phyloP scores from a whole-genome alignment of 2,888 invertebrate genomes.

The Dinocampus coccinellae region DNA sequence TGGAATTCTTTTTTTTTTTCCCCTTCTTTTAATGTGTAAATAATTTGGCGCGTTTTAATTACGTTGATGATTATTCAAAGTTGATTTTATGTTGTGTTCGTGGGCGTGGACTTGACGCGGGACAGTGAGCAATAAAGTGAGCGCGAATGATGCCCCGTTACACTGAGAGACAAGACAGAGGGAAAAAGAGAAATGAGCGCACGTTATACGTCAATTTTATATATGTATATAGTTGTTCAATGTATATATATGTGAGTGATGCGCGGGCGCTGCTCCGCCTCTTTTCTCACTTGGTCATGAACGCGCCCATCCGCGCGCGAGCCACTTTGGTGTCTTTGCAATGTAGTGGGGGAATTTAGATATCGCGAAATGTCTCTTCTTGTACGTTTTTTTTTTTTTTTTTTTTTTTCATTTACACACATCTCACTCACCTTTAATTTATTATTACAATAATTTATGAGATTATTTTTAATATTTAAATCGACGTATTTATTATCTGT shows the following conservation, averaged over 20 bases:
- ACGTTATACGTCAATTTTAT: neutral
- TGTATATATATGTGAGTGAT: slow-evolving; percentile 32
- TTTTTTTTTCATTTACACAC: no score
- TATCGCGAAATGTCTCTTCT: slow-evolving; percentile 2
- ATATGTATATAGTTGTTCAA: slow-evolving; percentile 9
- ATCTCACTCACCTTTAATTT: neutral
- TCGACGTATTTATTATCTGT: no score
- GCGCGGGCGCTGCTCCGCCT: slow-evolving; percentile 48
- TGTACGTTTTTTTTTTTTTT: no score
- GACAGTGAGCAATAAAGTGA: slow-evolving; percentile 29
- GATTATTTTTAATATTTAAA: no score
- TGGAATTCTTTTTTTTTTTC: slow-evolving; percentile 28
- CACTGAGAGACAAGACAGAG: slow-evolving; percentile 43
- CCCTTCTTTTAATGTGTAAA: neutral
- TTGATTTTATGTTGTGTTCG: slow-evolving; percentile 12
- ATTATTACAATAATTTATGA: no score
- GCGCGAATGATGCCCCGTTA: slow-evolving; percentile 43
- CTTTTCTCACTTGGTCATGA: slow-evolving; percentile 31
- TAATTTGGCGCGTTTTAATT: neutral
- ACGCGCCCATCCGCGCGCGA: slow-evolving; percentile 24
- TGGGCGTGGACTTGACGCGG: slow-evolving; percentile 44
- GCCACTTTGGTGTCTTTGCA: neutral
- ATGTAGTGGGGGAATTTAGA: slow-evolving; percentile 4
- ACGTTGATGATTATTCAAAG: neutral
- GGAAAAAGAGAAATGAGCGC: neutral